Evolutionary conservation across 2,888 invertebrate genomes (phyloP).

Genomic region (Diloba caeruleocephala): DNA sequence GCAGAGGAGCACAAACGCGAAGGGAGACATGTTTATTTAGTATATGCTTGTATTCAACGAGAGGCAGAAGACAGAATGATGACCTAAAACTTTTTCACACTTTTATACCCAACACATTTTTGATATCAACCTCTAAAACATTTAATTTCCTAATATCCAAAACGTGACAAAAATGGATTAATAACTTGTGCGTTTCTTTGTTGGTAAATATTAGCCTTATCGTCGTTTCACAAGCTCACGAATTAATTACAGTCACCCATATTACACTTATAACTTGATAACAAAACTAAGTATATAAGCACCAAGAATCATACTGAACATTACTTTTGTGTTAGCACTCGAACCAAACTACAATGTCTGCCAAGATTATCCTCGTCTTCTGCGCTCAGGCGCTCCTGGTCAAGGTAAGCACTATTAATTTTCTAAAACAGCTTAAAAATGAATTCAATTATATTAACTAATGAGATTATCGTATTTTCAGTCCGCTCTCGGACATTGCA

Average conservation of each 20-base stretch:
- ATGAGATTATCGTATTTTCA: too few relatives aligned
- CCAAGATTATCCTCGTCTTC: constrained; percentile 56
- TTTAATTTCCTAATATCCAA: too few relatives aligned
- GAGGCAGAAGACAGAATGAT: constrained; percentile 17
- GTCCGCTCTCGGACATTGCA: constrained; percentile 12
- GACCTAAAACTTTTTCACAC: neutral
- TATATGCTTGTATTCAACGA: constrained; percentile 19
- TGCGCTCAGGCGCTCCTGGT: constrained; percentile 53
- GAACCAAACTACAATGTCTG: constrained; percentile 54
- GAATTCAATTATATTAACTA: too few relatives aligned
- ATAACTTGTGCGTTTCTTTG: neutral
- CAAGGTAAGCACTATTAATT: constrained; percentile 8
- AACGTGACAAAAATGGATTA: too few relatives aligned
- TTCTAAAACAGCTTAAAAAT: too few relatives aligned
- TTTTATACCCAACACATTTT: constrained; percentile 13
- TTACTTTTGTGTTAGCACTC: constrained; percentile 23
- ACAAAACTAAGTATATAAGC: constrained; percentile 9
- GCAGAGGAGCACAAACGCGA: constrained; percentile 46
- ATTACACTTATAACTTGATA: constrained; percentile 10
- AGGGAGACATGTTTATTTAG: constrained; percentile 39
- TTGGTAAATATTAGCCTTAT: constrained; percentile 12
- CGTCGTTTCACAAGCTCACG: constrained; percentile 17
- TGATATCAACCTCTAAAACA: neutral
- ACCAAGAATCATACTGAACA: neutral
- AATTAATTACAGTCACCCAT: constrained; percentile 4